These are phyloP conservation scores for Danio tinwini DNA, from an alignment of 2,797 vertebrate species.

Conservation along the genomic window DNA sequence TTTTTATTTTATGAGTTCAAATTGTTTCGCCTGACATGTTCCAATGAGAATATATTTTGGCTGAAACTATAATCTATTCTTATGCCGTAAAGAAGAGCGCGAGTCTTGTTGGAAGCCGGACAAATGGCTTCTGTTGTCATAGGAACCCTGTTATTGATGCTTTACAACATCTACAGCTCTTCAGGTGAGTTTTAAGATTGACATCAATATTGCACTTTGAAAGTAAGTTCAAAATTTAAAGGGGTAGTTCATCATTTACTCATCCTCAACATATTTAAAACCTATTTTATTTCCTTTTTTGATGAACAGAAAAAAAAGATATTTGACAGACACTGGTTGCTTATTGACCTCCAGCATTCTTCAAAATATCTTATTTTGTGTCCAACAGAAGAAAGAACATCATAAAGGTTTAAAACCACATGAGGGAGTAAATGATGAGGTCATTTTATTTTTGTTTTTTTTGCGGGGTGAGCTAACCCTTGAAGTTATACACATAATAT, in stretches of 20 bases:
- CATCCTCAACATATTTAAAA: too few species aligned
- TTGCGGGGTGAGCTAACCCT: too few species aligned
- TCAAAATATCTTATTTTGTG: too few species aligned
- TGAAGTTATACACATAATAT: too few species aligned
- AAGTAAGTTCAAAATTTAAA: not conserved
- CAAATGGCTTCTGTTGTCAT: constrained; percentile 45
- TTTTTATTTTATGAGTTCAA: not conserved
- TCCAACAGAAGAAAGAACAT: too few species aligned
- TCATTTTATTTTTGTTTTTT: too few species aligned
- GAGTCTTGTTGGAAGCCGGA: constrained; percentile 5
- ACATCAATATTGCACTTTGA: not conserved
- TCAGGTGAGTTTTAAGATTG: constrained; percentile 54
- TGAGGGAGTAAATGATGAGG: too few species aligned
- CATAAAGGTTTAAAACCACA: too few species aligned
- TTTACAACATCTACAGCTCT: constrained; percentile 36
- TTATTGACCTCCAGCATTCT: too few species aligned
- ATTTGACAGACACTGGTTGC: too few species aligned
- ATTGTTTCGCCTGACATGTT: not conserved
- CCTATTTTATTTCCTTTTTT: too few species aligned
- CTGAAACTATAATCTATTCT: not conserved
- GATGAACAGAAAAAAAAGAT: too few species aligned
- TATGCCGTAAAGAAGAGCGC: constrained; percentile 14
- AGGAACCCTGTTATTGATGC: constrained; percentile 35
- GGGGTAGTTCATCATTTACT: not conserved
- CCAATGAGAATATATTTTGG: not conserved